A percentile compares a stretch with the other conserved stretches of the same genome.
These are phyloP conservation scores for Oriolus oriolus DNA, from an alignment of 2,113 vertebrate species.

Conservation along the genomic window DNA sequence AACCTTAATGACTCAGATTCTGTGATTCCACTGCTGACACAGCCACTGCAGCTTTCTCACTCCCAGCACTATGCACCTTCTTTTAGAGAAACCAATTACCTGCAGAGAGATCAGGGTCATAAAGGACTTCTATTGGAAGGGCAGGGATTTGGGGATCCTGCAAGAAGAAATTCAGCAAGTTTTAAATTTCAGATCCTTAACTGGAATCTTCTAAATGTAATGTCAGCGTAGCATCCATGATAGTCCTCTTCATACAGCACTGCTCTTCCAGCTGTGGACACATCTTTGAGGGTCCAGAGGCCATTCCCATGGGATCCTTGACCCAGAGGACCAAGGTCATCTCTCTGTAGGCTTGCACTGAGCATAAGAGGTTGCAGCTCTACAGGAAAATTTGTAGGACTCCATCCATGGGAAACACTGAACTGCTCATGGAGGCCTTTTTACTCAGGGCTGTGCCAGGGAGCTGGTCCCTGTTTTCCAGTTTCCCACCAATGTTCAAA, in stretches of 20 bases:
- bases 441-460: neutral
- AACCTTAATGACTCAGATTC: neutral
- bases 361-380: neutral
- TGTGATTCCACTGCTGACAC: neutral
- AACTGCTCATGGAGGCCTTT: neutral
- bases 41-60: neutral
- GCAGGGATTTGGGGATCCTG: neutral
- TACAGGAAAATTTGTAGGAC: neutral
- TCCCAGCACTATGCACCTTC: neutral
- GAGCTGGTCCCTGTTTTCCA: neutral
- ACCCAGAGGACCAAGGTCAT: neutral
- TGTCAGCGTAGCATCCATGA: fast-evolving
- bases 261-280: neutral
- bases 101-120: neutral
- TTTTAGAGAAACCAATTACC: neutral
- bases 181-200: neutral
- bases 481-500: neutral
- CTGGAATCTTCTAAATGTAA: neutral
- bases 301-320: neutral
- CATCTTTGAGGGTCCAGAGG: neutral
- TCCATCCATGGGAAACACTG: neutral
- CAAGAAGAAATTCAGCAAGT: neutral
- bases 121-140: neutral
- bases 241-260: neutral
- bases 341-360: neutral